phyloP scores from a whole-genome alignment of 2,888 invertebrate genomes.

The Diadegma fenestrale region DNA sequence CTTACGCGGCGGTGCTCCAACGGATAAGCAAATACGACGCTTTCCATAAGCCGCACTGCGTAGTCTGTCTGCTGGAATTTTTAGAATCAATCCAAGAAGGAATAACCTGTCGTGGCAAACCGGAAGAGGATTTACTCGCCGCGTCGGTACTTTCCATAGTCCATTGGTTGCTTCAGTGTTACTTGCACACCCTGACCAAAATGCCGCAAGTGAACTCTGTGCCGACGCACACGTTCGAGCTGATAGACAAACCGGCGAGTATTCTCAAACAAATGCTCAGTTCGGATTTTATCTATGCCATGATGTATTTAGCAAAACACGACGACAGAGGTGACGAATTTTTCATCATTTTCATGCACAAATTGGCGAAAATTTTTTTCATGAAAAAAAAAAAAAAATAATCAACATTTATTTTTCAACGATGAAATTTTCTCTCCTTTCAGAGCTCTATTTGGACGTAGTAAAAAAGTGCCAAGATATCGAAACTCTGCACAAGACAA shows the following conservation, averaged over 20 bases:
- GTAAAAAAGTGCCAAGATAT: constrained; percentile 92
- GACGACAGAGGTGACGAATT: constrained; percentile 90
- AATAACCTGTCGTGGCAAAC: constrained; percentile 91
- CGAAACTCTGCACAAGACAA: constrained; percentile 87
- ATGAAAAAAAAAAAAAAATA: not conserved
- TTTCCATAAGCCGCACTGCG: constrained; percentile 94
- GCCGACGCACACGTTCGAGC: constrained; percentile 86
- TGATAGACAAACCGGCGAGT: constrained; percentile 90
- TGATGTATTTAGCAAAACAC: constrained; percentile 93
- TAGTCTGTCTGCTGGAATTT: constrained; percentile 94
- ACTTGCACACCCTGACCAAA: constrained; percentile 86
- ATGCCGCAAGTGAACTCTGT: constrained; percentile 78
- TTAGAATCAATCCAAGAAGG: constrained; percentile 89
- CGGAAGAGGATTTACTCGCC: constrained; percentile 95
- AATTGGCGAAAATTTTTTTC: too few species aligned
- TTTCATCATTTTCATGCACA: not conserved
- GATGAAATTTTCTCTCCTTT: constrained; percentile 5
- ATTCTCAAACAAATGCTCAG: constrained; percentile 89
- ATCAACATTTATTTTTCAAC: not conserved
- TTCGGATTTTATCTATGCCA: constrained; percentile 92
- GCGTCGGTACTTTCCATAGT: constrained; percentile 93
- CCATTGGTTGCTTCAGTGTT: constrained; percentile 93
- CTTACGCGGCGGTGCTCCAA: constrained; percentile 95
- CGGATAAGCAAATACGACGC: constrained; percentile 96
- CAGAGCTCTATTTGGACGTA: constrained; percentile 88